Base-by-base conservation (phyloP, 2,113 vertebrate genomes). In the Ptyas mucosa region DNA sequence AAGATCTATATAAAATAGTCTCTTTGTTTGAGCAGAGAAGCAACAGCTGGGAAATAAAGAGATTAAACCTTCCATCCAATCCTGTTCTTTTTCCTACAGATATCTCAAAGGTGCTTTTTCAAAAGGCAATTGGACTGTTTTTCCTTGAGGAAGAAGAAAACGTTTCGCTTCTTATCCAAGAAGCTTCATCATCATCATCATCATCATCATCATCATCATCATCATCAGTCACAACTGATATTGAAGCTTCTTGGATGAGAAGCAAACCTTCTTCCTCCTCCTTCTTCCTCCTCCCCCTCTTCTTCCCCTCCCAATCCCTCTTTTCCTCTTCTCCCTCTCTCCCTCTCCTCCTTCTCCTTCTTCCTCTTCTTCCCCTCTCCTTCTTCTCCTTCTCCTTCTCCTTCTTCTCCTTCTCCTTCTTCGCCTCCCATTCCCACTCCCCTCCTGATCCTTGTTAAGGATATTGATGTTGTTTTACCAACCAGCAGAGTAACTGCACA, bases 351-450 rank as follows among this genome's bases (percentile, higher is more conserved):
- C 53, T 54, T 1, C 9, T 52, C 8, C 51, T 52, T 52, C 1
- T 52, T 54, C 1, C 0, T 54, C 53, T 1, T 55, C 5, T 8
- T 49, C 15, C 15, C 15, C 1, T 54, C 15, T 5, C 18, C 5
- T 6, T 20, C 1, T 4, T 20, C 20, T 21, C 5, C 5, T 52
- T 2, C 11, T 12, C 10, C 11, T 52, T 8, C 52, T 52, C 10
- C 8, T 23, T 7, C 8, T 57, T 20, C 1, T 23, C 20, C 0
- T 24, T 7, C 0, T 3, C 55, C 0, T 8, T 20, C 2, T 6
- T n/a, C n/a, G n/a, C n/a, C n/a, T n/a, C n/a, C n/a, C n/a, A n/a
- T n/a, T n/a, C n/a, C n/a, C n/a, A n/a, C n/a, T n/a, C n/a, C n/a
- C n/a, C n/a, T n/a, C n/a, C n/a, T n/a, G n/a, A n/a, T n/a, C n/a